Evolutionary conservation across 2,113 vertebrate genomes (phyloP).

Genomic region (Ammodytes dubius): DNA sequence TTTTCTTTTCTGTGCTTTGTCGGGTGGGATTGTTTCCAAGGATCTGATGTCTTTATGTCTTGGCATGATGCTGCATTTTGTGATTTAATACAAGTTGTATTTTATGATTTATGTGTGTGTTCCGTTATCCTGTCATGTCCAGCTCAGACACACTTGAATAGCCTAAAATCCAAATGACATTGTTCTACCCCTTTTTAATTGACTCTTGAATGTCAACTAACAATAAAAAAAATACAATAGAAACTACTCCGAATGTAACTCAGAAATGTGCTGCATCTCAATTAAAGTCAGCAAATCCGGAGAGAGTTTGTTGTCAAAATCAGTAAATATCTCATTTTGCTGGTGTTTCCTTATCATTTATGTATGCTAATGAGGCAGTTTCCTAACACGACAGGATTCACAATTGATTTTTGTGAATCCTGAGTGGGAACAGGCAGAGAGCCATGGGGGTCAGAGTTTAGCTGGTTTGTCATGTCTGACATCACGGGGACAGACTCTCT

Average conservation of each 20-base stretch:
- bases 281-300: no score
- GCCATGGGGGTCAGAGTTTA: background rate
- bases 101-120: background rate
- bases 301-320: no score
- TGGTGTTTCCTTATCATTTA: no score
- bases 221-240: background rate
- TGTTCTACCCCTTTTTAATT: conserved; percentile 11
- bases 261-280: background rate
- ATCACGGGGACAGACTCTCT: conserved; percentile 1
- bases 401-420: no score
- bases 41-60: conserved; percentile 54
- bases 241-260: background rate
- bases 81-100: conserved; percentile 29
- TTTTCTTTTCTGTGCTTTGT: background rate
- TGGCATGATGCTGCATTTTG: conserved; percentile 26
- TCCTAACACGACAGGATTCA: no score
- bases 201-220: conserved; percentile 7
- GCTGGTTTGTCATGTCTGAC: background rate
- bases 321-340: no score
- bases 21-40: conserved; percentile 39
- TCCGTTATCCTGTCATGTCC: conserved; percentile 14
- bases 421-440: background rate
- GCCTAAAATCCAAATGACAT: conserved; percentile 13
- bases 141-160: background rate
- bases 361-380: no score